Percentiles rank a stretch among this genome's conserved stretches.
Conservation (phyloP, 2,113 vertebrate genomes). For the Dissostichus mawsoni region DNA sequence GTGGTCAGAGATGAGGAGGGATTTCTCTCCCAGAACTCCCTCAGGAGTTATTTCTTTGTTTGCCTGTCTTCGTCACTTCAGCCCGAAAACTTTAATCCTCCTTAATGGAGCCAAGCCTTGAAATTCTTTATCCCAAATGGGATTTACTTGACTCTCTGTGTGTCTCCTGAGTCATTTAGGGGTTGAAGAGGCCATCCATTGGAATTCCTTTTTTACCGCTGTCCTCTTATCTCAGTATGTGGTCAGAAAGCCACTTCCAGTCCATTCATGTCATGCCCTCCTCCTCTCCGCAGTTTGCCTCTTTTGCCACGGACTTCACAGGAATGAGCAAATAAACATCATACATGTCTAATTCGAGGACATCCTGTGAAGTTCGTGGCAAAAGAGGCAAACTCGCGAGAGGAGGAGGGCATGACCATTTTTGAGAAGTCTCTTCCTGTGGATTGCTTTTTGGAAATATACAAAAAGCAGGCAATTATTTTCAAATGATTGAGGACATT, state of each 20-base stretch:
- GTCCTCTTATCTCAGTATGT: slow-evolving; percentile 62
- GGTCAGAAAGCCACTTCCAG: slow-evolving; percentile 64
- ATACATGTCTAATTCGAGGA: no score
- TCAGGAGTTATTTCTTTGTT: slow-evolving; percentile 43
- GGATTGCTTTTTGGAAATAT: background rate
- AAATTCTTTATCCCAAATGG: slow-evolving; percentile 53
- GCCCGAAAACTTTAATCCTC: slow-evolving; percentile 44
- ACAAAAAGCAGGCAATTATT: background rate
- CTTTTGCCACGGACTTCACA: no score
- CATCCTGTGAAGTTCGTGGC: no score
- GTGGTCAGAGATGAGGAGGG: slow-evolving; percentile 16
- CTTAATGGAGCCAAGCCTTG: slow-evolving; percentile 11
- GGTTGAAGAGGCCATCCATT: slow-evolving; percentile 52
- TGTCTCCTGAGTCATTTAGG: slow-evolving; percentile 28
- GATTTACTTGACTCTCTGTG: slow-evolving; percentile 38
- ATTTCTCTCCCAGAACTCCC: slow-evolving; percentile 25
- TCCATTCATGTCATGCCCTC: slow-evolving; percentile 51
- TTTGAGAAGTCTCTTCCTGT: no score
- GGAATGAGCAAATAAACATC: no score
- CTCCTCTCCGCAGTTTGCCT: background rate
- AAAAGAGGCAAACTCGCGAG: no score
- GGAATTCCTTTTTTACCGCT: slow-evolving; percentile 58
- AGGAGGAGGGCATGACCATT: no score
- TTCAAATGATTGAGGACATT: background rate
- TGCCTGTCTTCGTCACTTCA: slow-evolving; percentile 9